Percentiles rank a stretch among this genome's conserved stretches.
phyloP scores from a whole-genome alignment of 2,797 vertebrate species.

The Mionectes olivaceus region DNA sequence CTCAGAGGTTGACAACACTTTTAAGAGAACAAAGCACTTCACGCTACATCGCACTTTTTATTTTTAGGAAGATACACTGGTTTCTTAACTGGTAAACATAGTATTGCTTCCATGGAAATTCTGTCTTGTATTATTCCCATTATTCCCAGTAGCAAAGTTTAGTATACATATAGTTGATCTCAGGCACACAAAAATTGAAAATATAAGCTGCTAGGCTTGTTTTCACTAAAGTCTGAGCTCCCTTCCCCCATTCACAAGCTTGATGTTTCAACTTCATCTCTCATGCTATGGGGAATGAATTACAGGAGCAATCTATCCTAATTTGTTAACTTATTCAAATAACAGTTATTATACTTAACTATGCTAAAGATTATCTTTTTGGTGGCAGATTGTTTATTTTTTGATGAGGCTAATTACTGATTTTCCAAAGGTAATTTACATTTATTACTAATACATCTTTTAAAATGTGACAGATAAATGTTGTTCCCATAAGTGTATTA shows the following conservation, averaged over 20 bases:
- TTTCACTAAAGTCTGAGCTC: conserved; percentile 59
- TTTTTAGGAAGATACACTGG: conserved; percentile 45
- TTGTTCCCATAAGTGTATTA: conserved; percentile 85
- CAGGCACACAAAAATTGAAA: conserved; percentile 67
- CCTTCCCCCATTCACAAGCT: conserved; percentile 68
- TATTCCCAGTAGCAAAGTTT: conserved; percentile 63
- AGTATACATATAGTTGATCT: conserved; percentile 57
- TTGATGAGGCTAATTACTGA: conserved; percentile 88
- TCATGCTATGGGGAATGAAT: conserved; percentile 87
- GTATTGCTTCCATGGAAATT: conserved; percentile 5
- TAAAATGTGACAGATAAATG: conserved; percentile 87
- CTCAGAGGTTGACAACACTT: conserved; percentile 39
- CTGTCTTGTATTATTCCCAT: conserved; percentile 55
- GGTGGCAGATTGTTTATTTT: conserved; percentile 88
- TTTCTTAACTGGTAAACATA: conserved; percentile 44
- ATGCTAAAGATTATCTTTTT: conserved; percentile 88
- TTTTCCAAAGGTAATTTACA: conserved; percentile 88
- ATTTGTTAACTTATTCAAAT: conserved; percentile 89
- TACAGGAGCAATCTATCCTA: conserved; percentile 86
- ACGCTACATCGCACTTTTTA: neutral
- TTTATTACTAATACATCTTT: conserved; percentile 87
- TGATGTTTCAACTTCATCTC: conserved; percentile 82
- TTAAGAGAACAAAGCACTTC: conserved; percentile 38
- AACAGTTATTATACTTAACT: conserved; percentile 88
- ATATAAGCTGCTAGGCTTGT: conserved; percentile 48